Percentiles rank a stretch among this genome's conserved stretches.
phyloP scores from a whole-genome alignment of 2,113 vertebrate species.

The Nesogale talazaci region DNA sequence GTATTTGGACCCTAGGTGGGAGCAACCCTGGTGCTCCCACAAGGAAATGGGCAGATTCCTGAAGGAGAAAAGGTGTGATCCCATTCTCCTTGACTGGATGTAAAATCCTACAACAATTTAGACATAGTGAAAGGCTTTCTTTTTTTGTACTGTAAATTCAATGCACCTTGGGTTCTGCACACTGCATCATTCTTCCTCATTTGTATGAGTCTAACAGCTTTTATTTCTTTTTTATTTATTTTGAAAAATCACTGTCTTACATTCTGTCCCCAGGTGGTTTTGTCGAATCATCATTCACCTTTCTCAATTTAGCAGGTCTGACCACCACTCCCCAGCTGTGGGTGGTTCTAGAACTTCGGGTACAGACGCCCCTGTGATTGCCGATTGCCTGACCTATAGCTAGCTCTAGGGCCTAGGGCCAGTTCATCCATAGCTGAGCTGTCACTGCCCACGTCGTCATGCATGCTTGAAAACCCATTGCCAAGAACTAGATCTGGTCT shows the following conservation, averaged over 20 bases:
- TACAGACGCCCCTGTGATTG: conserved; percentile 87
- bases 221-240: conserved; percentile 79
- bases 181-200: conserved; percentile 77
- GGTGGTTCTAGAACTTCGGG: conserved; percentile 92
- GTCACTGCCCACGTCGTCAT: conserved; percentile 76
- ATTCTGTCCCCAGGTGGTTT: conserved; percentile 93
- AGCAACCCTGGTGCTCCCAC: neutral
- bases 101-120: conserved; percentile 42
- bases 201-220: conserved; percentile 73
- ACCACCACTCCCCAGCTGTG: conserved; percentile 91
- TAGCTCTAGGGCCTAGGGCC: conserved; percentile 78
- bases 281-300: conserved; percentile 95
- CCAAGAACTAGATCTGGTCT: conserved; percentile 83
- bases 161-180: conserved; percentile 71
- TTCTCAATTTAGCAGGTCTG: conserved; percentile 96
- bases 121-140: conserved; percentile 40
- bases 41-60: neutral
- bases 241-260: conserved; percentile 86
- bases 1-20: neutral
- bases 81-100: neutral
- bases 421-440: conserved; percentile 76
- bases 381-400: conserved; percentile 80
- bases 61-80: neutral
- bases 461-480: conserved; percentile 82
- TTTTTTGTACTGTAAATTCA: conserved; percentile 81